These are phyloP conservation scores for Drosophila histrio DNA, from an alignment of 2,888 invertebrate species.

Conservation along the genomic window DNA sequence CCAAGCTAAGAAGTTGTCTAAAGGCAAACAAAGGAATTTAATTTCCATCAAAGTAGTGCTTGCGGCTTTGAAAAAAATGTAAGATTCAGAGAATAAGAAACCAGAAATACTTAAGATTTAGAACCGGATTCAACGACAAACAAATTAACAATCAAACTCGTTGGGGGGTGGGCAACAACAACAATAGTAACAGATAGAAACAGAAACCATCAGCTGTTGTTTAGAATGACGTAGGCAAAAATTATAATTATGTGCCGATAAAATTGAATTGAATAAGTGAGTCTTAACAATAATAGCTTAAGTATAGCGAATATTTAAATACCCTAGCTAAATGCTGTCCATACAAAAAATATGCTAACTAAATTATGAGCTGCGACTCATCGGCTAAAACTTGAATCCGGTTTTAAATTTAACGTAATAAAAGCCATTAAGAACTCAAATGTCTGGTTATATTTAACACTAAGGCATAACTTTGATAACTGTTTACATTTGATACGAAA, in stretches of 20 bases:
- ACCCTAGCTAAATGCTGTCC: slow-evolving; percentile 30
- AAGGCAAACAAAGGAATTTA: slow-evolving; percentile 60
- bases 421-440: slow-evolving; percentile 1
- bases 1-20: slow-evolving; percentile 13
- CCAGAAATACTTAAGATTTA: slow-evolving; percentile 65
- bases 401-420: slow-evolving; percentile 11
- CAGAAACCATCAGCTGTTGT: slow-evolving; percentile 54
- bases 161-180: slow-evolving; percentile 28
- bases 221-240: slow-evolving; percentile 71
- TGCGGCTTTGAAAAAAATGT: slow-evolving; percentile 5
- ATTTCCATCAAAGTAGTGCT: slow-evolving; percentile 41
- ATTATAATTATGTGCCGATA: slow-evolving; percentile 71
- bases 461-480: not conserved
- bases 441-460: not conserved
- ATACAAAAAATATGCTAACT: slow-evolving; percentile 10
- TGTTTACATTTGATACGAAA: not conserved
- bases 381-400: not conserved
- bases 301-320: slow-evolving; percentile 55
- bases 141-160: slow-evolving; percentile 66
- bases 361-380: slow-evolving; percentile 12
- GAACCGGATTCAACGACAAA: slow-evolving; percentile 71
- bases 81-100: slow-evolving; percentile 37
- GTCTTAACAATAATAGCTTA: slow-evolving; percentile 26
- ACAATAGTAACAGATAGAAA: slow-evolving; percentile 32
- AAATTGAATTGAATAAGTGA: slow-evolving; percentile 67